Conservation (phyloP, 2,113 vertebrate species). For the Blennius ocellaris region DNA sequence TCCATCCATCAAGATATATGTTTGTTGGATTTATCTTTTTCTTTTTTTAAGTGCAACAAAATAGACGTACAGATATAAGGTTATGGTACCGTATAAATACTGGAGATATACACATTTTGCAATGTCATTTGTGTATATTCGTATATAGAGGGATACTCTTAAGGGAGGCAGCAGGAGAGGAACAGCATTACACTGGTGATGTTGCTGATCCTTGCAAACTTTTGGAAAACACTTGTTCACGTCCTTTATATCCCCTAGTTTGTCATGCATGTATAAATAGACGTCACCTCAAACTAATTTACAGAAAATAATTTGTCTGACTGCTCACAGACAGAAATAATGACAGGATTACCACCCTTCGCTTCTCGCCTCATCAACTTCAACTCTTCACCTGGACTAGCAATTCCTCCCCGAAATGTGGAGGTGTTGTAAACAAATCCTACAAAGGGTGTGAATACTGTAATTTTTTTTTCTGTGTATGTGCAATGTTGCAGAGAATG, state of each 20-base stretch:
- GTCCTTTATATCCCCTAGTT: slow-evolving; percentile 67
- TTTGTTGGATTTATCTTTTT: slow-evolving; percentile 58
- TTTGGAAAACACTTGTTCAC: slow-evolving; percentile 61
- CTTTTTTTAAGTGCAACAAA: slow-evolving; percentile 68
- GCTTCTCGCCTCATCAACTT: slow-evolving; percentile 26
- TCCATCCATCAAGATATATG: slow-evolving; percentile 59
- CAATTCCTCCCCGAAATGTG: slow-evolving; percentile 11
- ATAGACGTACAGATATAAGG: slow-evolving; percentile 66
- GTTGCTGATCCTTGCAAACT: slow-evolving; percentile 70
- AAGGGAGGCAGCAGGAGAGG: slow-evolving; percentile 67
- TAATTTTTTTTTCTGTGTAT: slow-evolving; percentile 66
- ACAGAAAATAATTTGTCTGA: slow-evolving; percentile 77
- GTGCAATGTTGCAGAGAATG: slow-evolving; percentile 66
- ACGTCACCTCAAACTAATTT: slow-evolving; percentile 77
- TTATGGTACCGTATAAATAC: slow-evolving; percentile 78
- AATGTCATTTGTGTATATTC: slow-evolving; percentile 70
- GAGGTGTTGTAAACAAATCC: slow-evolving; percentile 65
- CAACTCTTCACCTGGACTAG: slow-evolving; percentile 25
- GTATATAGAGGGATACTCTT: slow-evolving; percentile 70
- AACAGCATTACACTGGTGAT: slow-evolving; percentile 60
- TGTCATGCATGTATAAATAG: slow-evolving; percentile 84
- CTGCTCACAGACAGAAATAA: slow-evolving; percentile 76
- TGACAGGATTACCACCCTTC: slow-evolving; percentile 73
- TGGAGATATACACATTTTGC: slow-evolving; percentile 71
- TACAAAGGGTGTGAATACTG: slow-evolving; percentile 71